Percentiles rank a stretch among this genome's conserved stretches.
Evolutionary conservation across 2,888 invertebrate genomes (phyloP).

Genomic region (Coelinius sp.): DNA sequence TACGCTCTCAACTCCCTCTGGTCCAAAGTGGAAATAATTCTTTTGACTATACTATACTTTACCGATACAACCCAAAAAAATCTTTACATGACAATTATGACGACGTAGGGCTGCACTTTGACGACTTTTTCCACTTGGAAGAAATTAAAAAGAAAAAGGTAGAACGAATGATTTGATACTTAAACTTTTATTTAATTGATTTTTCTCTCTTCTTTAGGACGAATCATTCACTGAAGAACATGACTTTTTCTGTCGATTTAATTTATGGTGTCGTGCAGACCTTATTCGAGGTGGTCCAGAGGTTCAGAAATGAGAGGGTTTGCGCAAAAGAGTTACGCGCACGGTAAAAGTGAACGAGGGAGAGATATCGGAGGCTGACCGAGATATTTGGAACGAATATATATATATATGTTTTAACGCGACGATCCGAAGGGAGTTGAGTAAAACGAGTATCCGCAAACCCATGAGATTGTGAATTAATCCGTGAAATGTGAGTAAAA

Average conservation of each 20-base stretch:
- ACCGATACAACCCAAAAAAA: conserved; percentile 34
- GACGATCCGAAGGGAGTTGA: conserved; percentile 21
- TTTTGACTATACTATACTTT: conserved; percentile 12
- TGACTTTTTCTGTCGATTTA: conserved; percentile 10
- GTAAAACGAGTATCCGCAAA: conserved; percentile 13
- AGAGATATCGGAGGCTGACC: conserved; percentile 15
- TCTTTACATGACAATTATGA: conserved; percentile 32
- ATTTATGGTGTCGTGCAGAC: conserved; percentile 9
- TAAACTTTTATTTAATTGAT: too few relatives aligned
- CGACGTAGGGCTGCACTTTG: background rate
- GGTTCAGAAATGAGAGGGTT: conserved; percentile 12
- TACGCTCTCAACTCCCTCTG: background rate
- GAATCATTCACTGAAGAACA: background rate
- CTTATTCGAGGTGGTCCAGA: conserved; percentile 16
- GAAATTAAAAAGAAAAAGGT: too few relatives aligned
- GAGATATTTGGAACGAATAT: conserved; percentile 24
- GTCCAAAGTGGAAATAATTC: background rate
- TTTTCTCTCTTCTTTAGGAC: background rate
- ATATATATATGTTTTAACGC: conserved; percentile 17
- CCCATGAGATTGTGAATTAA: conserved; percentile 25
- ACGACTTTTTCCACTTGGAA: background rate
- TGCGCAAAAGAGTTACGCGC: conserved; percentile 24
- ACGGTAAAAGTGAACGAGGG: conserved; percentile 21
- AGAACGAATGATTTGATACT: too few relatives aligned
- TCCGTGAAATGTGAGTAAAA: conserved; percentile 23